Conservation (phyloP, 2,113 vertebrate species). For the Amphilophus citrinellus region DNA sequence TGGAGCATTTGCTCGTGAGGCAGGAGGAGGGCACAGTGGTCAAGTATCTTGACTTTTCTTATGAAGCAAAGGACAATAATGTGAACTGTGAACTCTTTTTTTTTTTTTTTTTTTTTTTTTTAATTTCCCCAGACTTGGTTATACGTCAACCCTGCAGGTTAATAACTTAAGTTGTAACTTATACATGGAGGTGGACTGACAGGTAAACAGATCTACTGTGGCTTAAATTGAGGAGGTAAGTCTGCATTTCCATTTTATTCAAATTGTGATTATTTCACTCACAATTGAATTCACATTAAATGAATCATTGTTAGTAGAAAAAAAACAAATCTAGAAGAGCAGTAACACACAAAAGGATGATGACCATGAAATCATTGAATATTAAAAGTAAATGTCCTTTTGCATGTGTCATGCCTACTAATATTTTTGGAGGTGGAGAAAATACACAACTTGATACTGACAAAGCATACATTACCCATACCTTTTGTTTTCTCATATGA, state of each 20-base stretch:
- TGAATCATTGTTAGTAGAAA: background rate
- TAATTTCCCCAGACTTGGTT: background rate
- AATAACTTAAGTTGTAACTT: constrained; percentile 9
- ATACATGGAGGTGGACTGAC: background rate
- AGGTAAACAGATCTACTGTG: constrained; percentile 8
- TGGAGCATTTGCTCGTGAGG: constrained; percentile 52
- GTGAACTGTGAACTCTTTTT: background rate
- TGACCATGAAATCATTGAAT: background rate
- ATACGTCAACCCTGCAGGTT: background rate
- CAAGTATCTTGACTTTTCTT: constrained; percentile 2
- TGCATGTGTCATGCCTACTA: constrained; percentile 21
- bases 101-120: no score
- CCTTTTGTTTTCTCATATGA: constrained; percentile 7
- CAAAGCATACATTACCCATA: constrained; percentile 36
- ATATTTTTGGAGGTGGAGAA: background rate
- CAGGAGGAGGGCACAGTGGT: constrained; percentile 13
- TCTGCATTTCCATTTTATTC: background rate
- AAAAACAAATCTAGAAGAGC: constrained; percentile 10
- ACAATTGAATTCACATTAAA: background rate
- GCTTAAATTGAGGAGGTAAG: background rate
- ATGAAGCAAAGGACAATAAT: background rate
- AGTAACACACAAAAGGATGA: background rate
- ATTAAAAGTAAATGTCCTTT: constrained; percentile 26
- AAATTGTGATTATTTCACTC: background rate
- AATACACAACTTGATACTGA: constrained; percentile 31